Conservation (phyloP, 2,113 vertebrate species). For the Syrmaticus mikado region DNA sequence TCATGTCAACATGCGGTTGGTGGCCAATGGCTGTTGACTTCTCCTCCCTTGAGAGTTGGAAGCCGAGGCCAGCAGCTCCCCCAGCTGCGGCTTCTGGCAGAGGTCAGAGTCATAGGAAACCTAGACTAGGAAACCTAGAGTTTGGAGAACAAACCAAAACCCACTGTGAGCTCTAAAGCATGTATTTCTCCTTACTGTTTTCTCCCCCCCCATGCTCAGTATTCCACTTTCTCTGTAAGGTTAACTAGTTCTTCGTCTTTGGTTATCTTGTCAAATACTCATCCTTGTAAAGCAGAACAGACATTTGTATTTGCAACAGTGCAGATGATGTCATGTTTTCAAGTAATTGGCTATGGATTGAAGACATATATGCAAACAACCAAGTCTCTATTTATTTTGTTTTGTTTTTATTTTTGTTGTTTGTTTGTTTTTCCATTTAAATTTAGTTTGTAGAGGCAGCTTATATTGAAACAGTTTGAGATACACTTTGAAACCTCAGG, state of each 20-base stretch:
- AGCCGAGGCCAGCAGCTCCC: rapidly evolving
- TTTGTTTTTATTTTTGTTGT: too few relatives aligned
- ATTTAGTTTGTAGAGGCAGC: constrained; percentile 69
- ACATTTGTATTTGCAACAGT: constrained; percentile 16
- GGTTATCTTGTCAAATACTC: not conserved
- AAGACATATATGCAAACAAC: constrained; percentile 63
- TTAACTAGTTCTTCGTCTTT: not conserved
- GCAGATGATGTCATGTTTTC: constrained; percentile 44
- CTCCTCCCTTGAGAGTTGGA: too few relatives aligned
- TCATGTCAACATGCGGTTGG: rapidly evolving
- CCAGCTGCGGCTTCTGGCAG: not conserved
- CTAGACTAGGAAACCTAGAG: not conserved
- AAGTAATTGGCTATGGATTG: constrained; percentile 24
- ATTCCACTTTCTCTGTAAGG: not conserved
- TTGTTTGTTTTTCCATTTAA: constrained; percentile 46
- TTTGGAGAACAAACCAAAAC: not conserved
- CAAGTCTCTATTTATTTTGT: constrained; percentile 50
- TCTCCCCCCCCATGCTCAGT: not conserved
- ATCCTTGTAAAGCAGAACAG: constrained; percentile 4
- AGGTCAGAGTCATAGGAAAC: not conserved
- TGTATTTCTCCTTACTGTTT: rapidly evolving
- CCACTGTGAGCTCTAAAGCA: rapidly evolving
- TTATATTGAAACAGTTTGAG: constrained; percentile 57
- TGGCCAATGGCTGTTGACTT: rapidly evolving
- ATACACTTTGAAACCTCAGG: not conserved